Evolutionary conservation across 1,140 invertebrate genomes (phyloP), one percentile per base, ranked within the genome.

Genomic region (Drosophila neocordata): DNA sequence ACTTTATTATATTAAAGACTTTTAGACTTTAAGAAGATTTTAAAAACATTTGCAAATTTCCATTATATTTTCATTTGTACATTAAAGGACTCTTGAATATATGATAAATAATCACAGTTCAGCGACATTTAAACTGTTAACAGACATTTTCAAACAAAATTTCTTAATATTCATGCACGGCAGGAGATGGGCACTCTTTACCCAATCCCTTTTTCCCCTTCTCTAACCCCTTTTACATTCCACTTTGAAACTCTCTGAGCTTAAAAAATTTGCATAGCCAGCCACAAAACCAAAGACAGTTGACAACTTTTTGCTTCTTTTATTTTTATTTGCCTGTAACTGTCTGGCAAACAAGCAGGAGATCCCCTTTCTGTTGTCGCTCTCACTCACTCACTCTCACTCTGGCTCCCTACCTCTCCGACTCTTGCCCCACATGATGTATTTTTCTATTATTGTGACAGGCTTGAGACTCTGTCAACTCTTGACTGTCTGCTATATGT

Each of bases 391-490:
- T n/a, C 24, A 9, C 27, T 15, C 52, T 34, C 24, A 13, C 24
- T 27, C 22, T 13, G 3, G 3, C 52, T 31, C 12, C 6, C 27
- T 35, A 2, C 9, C 1, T 35, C 56, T 57, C 56, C 27, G 27
- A 6, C 55, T n/a, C 3, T 31, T 27, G 9, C 31, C 13, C 20
- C 52, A 31, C 41, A 52, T 31, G 62, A 57, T 79, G 55, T 75
- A 67, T 80, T 79, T 79, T 69, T 70, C 69, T 85, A 82, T 82
- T 82, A 85, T 82, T 73, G 66, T 78, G 82, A 82, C 82, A 82
- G 65, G 58, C 73, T 48, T 27, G 44, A 48, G 58, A 64, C 48
- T 20, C 13, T 48, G 67, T 22, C 57, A 65, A 55, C 72, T 37
- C 61, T 79, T 34, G 63, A 71, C 76, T 73, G 18, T 58, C 53